Evolutionary conservation across 2,113 vertebrate species (phyloP), one percentile per base, ranked within the genome.

Genomic region (Ochotona princeps): DNA sequence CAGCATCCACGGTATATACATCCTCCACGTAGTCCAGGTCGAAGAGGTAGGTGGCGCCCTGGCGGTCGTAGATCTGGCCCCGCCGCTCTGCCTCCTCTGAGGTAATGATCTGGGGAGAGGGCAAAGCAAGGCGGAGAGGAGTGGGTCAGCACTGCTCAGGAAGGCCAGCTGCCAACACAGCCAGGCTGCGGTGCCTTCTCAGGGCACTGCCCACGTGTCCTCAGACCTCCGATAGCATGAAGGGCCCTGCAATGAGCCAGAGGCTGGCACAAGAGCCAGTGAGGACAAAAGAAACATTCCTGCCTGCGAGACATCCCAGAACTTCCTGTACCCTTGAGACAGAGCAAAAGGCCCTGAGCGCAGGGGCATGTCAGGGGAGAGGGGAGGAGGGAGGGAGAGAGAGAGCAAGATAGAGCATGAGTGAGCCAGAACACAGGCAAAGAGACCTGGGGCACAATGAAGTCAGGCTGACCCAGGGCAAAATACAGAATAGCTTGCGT

Each of bases 1-100:
- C 98, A 0, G 99, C 99, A 25, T 99, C 99, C 96, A 99, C 99
- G 0, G 99, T 99, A 97, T 99, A 99, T 2, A 99, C 98, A 4
- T 98, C 98, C 87, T 99, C 98, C 91, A 98, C 98, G 6, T 98
- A 98, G 97, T 98, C 98, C 98, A 98, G 95, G 95, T 99, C 98
- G 87, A 99, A 99, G 87, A 99, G 98, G 98, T 99, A 99, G 15
- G 99, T 99, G 66, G 98, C 98, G 0, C 99, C 99, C 90, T 99
- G 98, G 12, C 98, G 96, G 97, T 99, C 99, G 9, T 99, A 99
- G 76, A 98, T 98, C 73, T 99, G 98, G 2, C 99, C 99, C 65
- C 99, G 96, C 75, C 97, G 98, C 95, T 99, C 99, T 0, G 99
- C 99, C 96, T 99, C 99, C 44, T 99, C 99, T 25, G 99, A 99